Evolutionary conservation across 2,113 vertebrate genomes (phyloP), one percentile per base, ranked within the genome.

Genomic region (Pachycephala philippinensis): DNA sequence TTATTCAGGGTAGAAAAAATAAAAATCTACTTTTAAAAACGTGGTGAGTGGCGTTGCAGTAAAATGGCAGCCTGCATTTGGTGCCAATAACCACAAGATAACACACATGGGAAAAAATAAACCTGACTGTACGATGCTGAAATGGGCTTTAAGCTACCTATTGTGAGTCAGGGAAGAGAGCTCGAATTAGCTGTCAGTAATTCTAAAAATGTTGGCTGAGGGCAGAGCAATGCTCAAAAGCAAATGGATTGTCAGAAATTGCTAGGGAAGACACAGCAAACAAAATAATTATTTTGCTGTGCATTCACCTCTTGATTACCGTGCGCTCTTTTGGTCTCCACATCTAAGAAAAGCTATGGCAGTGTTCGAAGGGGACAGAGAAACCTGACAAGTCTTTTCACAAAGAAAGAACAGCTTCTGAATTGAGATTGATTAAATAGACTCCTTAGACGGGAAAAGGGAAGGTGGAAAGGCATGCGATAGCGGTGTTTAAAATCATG

Each of bases 381-480:
- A 80, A 93, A 80, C 59, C 83, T 92, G 88, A 86, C 86, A 84
- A 81, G 56, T 74, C 69, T 86, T 92, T 93, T 95, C 83, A 94
- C 68, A 93, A 94, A 59, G 30, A 74, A 47, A 79, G 78, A 89
- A 42, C 0, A 7, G 63, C 39, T 86, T 74, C 71, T 86, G 91
- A 89, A 96, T 95, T 89, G 92, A 89, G 90, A 95, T 84, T 97
- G 95, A 96, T 93, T 93, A 95, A 93, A 95, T 86, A 66, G 88
- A 96, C 83, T 92, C 68, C 53, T 82, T 77, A 78, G 86, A 89
- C 0, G 3, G 76, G 52, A 90, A 86, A 86, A 86, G 39, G 63
- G 83, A 84, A 88, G 39, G 83, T 42, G 77, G 92, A 70, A 90
- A 92, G 54, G 54, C 86, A 47, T 49, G 74, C 0, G n/a, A 93